Evolutionary conservation across 2,888 invertebrate species (phyloP), one percentile per base, ranked within the genome.

Genomic region (Prenolepis imparis): DNA sequence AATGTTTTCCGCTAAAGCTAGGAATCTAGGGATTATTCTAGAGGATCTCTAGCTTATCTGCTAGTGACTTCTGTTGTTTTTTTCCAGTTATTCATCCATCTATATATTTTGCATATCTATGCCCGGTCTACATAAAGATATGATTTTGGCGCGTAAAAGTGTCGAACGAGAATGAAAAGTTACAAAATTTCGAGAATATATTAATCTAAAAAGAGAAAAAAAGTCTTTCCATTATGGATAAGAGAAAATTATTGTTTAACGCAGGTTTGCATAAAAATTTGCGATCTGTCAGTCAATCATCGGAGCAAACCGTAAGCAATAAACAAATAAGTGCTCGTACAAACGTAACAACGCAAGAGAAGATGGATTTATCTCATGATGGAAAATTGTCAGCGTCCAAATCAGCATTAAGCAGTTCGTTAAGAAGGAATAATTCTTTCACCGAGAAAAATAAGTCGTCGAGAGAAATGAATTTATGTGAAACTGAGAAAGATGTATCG

Each of bases 211-310:
- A 24, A 11, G n/a, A 11, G 3, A 55, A 39, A 59, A 5, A 18
- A 39, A 15, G 12, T 48, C 18, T 41, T 18, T 32, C 11, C 9
- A 18, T 6, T 15, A 90, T 90, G 90, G 90, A 90, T 66, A 84
- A 81, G 70, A 83, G 90, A 78, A 90, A 77, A 36, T 80, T 90
- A 18, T 81, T 66, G 36, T 73, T 77, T 12, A 86, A 85, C 67
- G 64, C 21, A 52, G 32, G 75, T 3, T 83, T 90, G 52, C 89
- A 86, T 59, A 84, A 82, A 39, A 81, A 84, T 52, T 52, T 90
- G 15, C 32, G 32, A 11, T 0, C 11, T n/a, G 9, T n/a, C 1
- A 70, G 61, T 61, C 77, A 82, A 32, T 72, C 64, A 4, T 88
- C 28, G 32, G 52, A 36, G 6, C 44, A 4, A n/a, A 52, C 1